phyloP scores from a whole-genome alignment of 2,113 vertebrate genomes.

The Ginglymostoma cirratum region DNA sequence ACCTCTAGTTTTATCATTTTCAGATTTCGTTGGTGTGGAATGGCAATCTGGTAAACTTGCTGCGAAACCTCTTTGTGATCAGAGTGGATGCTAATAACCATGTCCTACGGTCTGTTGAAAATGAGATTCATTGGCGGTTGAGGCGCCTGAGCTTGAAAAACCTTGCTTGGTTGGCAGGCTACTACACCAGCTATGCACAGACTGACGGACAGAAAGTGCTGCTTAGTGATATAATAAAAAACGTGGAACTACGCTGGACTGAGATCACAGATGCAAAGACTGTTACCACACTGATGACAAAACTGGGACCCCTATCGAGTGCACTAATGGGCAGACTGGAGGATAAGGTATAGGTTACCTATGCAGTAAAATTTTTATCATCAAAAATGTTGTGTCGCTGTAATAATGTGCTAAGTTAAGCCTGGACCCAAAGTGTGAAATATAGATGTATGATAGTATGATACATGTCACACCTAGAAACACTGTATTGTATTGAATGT shows the following conservation, averaged over 20 bases:
- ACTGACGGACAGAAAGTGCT: slow-evolving; percentile 45
- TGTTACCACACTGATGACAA: slow-evolving; percentile 57
- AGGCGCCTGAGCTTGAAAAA: slow-evolving; percentile 65
- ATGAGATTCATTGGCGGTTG: slow-evolving; percentile 77
- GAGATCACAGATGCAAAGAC: slow-evolving; percentile 66
- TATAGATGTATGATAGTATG: background rate
- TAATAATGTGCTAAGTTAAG: background rate
- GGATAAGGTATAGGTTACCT: slow-evolving; percentile 74
- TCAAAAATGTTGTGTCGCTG: background rate
- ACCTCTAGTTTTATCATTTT: background rate
- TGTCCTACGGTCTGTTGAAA: slow-evolving; percentile 62
- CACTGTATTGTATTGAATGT: background rate
- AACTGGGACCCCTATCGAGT: slow-evolving; percentile 52
- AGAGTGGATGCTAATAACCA: slow-evolving; percentile 13
- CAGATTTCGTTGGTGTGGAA: slow-evolving; percentile 69
- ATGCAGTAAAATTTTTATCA: background rate
- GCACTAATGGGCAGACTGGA: slow-evolving; percentile 71
- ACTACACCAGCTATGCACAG: background rate
- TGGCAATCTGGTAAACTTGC: slow-evolving; percentile 56
- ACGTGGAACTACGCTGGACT: slow-evolving; percentile 82
- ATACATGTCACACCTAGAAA: background rate
- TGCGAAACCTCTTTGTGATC: slow-evolving; percentile 61
- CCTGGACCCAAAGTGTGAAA: background rate
- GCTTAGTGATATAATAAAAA: slow-evolving; percentile 58
- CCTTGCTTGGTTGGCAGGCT: slow-evolving; percentile 51